Conservation (phyloP, 2,113 vertebrate species). For the Sinocyclocheilus maitianheensis region DNA sequence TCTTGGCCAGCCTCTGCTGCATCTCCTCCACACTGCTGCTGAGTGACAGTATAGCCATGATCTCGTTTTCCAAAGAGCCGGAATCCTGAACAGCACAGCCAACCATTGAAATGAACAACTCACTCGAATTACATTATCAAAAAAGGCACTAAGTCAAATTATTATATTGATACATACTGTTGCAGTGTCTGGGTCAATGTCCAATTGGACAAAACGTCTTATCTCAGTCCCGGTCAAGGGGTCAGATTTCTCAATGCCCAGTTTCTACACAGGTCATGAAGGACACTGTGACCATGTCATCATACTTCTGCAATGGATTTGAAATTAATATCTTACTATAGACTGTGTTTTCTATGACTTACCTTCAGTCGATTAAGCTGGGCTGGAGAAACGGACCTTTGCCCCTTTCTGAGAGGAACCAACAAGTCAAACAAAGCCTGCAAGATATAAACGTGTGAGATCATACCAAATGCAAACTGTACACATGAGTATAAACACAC, state of each 20-base stretch:
- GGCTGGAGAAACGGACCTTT: conserved; percentile 79
- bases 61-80: conserved; percentile 81
- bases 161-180: conserved; percentile 67
- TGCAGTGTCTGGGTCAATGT: conserved; percentile 79
- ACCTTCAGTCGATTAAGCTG: conserved; percentile 82
- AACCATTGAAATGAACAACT: not conserved
- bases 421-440: conserved; percentile 82
- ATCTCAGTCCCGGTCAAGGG: conserved; percentile 78
- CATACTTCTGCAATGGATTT: not conserved
- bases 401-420: conserved; percentile 77
- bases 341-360: not conserved
- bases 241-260: conserved; percentile 83
- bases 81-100: conserved; percentile 29
- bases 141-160: not conserved
- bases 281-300: conserved; percentile 8
- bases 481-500: not conserved
- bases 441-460: not conserved
- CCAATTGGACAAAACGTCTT: conserved; percentile 80
- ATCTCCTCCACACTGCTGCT: conserved; percentile 80
- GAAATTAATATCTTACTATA: not conserved
- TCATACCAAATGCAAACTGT: not conserved
- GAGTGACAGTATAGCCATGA: conserved; percentile 85
- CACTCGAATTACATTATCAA: not conserved
- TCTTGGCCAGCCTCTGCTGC: conserved; percentile 78
- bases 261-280: conserved; percentile 70